phyloP scores from a whole-genome alignment of 2,797 vertebrate species.

The Argya squamiceps region DNA sequence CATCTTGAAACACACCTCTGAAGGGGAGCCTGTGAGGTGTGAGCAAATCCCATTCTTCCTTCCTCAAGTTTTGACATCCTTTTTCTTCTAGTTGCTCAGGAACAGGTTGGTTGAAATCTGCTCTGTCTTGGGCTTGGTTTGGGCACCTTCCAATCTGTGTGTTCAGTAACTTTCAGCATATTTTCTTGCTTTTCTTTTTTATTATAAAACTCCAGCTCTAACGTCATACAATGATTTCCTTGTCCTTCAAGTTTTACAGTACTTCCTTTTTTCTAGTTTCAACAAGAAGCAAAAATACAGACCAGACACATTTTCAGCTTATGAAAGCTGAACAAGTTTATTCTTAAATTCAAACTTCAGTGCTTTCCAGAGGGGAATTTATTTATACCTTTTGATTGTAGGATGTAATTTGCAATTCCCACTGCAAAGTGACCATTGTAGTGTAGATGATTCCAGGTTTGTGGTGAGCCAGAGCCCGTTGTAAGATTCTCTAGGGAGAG shows the following conservation, averaged over 20 bases:
- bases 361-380: background rate
- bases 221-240: fast-evolving
- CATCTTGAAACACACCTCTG: background rate
- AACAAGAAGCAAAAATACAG: background rate
- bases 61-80: background rate
- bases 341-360: background rate
- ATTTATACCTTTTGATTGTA: background rate
- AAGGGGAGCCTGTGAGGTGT: background rate
- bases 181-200: background rate
- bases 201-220: background rate
- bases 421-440: background rate
- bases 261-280: background rate
- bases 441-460: background rate
- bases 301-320: background rate
- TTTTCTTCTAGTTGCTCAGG: background rate
- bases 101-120: background rate
- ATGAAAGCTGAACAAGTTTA: background rate
- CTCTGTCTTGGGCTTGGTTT: background rate
- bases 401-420: background rate
- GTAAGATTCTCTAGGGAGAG: background rate
- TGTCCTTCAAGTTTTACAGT: background rate
- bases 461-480: background rate
- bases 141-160: background rate
- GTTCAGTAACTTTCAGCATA: background rate
- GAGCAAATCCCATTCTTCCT: background rate